Conservation (phyloP, 1,140 invertebrate species). For the Apis florea region DNA sequence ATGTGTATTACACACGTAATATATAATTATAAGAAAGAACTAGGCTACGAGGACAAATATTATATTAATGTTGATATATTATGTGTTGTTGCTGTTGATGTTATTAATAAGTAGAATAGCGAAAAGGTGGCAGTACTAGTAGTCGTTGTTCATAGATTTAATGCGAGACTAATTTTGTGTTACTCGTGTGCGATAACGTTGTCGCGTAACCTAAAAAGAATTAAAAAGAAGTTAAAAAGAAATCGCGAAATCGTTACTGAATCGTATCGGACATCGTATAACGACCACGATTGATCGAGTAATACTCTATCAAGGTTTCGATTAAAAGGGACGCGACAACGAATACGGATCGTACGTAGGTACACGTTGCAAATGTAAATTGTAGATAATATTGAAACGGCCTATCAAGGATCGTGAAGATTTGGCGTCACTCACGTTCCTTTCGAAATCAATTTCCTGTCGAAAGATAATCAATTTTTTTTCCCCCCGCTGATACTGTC, state of each 20-base stretch:
- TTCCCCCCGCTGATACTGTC: neutral
- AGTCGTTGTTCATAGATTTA: conserved; percentile 51
- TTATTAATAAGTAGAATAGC: conserved; percentile 75
- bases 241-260: neutral
- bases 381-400: conserved; percentile 51
- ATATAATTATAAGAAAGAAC: conserved; percentile 50
- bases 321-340: neutral
- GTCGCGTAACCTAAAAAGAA: neutral
- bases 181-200: neutral
- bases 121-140: conserved; percentile 51
- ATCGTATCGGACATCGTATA: neutral
- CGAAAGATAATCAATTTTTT: neutral
- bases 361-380: conserved; percentile 5
- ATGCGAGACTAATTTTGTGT: conserved; percentile 29
- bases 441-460: neutral
- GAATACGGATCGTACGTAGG: conserved; percentile 15
- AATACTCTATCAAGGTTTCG: neutral
- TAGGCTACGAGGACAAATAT: conserved; percentile 55
- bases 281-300: neutral
- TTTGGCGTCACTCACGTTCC: conserved; percentile 51
- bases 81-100: conserved; percentile 80
- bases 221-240: neutral
- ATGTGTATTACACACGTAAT: conserved; percentile 32
- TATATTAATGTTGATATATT: conserved; percentile 77
- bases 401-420: conserved; percentile 60